A percentile compares a stretch with the other conserved stretches of the same genome.
Conservation (phyloP, 2,888 invertebrate genomes). For the Morinoia aosen region DNA sequence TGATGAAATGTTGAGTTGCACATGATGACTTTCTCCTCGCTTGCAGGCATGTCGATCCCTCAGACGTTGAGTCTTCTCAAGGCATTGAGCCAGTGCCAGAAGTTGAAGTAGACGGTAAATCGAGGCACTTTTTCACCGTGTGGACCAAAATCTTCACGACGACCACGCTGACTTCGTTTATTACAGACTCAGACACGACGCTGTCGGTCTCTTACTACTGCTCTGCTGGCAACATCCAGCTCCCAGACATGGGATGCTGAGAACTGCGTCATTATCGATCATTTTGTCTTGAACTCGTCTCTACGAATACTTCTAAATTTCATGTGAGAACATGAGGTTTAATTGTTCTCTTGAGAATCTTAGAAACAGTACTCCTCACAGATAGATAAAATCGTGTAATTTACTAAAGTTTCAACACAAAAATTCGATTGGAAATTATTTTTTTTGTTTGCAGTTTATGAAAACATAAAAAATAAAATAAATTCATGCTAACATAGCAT, state of each 20-base stretch:
- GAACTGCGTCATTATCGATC: not conserved
- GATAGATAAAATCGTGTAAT: too few species aligned
- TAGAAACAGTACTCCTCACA: too few species aligned
- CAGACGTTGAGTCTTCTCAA: not conserved
- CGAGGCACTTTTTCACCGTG: not conserved
- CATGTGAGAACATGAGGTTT: too few species aligned
- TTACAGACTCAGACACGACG: not conserved
- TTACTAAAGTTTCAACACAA: not conserved
- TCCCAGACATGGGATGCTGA: conserved; percentile 17
- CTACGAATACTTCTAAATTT: not conserved
- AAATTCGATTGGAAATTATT: not conserved
- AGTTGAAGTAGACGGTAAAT: not conserved
- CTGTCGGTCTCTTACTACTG: conserved; percentile 25
- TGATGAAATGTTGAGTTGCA: too few species aligned
- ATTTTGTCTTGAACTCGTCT: not conserved
- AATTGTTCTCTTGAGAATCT: too few species aligned
- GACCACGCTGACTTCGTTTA: conserved; percentile 1
- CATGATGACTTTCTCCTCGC: not conserved
- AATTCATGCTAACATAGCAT: not conserved
- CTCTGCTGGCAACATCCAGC: not conserved
- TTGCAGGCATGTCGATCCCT: not conserved
- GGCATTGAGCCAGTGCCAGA: not conserved
- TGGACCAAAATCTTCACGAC: conserved; percentile 48
- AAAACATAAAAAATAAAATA: not conserved
- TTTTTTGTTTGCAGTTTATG: not conserved